Conservation (phyloP, 2,888 invertebrate genomes). For the Vesta saturnalis region DNA sequence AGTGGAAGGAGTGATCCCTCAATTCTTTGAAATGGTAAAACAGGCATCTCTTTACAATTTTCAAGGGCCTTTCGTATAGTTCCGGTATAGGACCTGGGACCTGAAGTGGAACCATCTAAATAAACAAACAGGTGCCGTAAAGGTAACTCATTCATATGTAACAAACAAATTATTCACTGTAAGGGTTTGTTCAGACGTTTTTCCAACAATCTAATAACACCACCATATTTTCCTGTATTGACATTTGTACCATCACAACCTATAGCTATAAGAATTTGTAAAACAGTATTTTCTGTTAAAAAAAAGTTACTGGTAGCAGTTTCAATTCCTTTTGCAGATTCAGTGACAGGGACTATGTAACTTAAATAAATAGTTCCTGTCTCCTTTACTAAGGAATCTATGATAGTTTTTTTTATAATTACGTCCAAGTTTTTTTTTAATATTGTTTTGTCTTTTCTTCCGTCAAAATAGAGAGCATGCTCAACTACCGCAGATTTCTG, state of each 20-base stretch:
- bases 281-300: background rate
- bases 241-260: slow-evolving; percentile 4
- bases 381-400: background rate
- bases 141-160: background rate
- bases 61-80: background rate
- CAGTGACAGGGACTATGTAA: background rate
- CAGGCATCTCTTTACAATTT: background rate
- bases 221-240: background rate
- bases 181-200: background rate
- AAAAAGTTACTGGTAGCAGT: background rate
- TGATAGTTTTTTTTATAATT: background rate
- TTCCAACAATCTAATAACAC: slow-evolving; percentile 5
- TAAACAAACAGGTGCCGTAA: background rate
- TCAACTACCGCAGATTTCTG: too few relatives aligned
- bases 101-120: background rate
- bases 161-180: background rate
- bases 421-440: background rate
- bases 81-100: background rate
- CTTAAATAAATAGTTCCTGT: background rate
- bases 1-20: background rate
- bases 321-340: background rate
- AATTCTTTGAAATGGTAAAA: background rate
- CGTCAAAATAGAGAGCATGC: background rate
- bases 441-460: background rate
- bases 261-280: background rate